Conservation (phyloP, 2,113 vertebrate species). For the Cyanoliseus patagonus region DNA sequence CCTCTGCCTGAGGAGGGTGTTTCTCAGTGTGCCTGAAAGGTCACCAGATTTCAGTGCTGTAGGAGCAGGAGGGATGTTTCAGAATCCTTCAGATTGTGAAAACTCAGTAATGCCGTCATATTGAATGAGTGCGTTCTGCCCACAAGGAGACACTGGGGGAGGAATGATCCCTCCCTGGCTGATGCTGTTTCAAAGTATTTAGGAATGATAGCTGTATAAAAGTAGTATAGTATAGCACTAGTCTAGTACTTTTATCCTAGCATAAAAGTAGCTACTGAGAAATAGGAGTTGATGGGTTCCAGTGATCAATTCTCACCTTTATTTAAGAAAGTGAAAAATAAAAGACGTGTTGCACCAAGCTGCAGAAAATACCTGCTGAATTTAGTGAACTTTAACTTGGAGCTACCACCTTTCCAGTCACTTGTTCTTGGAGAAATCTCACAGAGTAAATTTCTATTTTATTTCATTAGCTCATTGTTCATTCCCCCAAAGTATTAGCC, state of each 20-base stretch:
- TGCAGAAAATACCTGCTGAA: background rate
- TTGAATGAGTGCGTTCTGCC: no score
- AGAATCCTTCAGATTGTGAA: background rate
- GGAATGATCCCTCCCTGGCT: background rate
- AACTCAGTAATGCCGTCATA: accelerated
- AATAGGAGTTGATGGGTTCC: background rate
- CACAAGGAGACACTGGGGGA: accelerated
- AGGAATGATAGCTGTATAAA: background rate
- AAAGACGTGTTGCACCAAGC: background rate
- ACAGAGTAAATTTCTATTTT: background rate
- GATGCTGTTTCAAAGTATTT: background rate
- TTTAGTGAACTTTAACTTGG: background rate
- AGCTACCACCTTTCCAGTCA: background rate
- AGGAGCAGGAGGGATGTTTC: background rate
- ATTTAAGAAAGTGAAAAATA: background rate
- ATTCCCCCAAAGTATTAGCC: background rate
- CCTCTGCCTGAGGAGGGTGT: background rate
- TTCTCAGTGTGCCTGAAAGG: background rate
- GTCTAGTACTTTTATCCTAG: background rate
- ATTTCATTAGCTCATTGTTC: background rate
- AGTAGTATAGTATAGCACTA: background rate
- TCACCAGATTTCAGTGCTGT: background rate
- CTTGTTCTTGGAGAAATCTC: background rate
- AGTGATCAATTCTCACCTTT: background rate
- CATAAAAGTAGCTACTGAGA: background rate